These are phyloP conservation scores for Gallirallus australis DNA, from an alignment of 2,797 vertebrate species.

Conservation along the genomic window DNA sequence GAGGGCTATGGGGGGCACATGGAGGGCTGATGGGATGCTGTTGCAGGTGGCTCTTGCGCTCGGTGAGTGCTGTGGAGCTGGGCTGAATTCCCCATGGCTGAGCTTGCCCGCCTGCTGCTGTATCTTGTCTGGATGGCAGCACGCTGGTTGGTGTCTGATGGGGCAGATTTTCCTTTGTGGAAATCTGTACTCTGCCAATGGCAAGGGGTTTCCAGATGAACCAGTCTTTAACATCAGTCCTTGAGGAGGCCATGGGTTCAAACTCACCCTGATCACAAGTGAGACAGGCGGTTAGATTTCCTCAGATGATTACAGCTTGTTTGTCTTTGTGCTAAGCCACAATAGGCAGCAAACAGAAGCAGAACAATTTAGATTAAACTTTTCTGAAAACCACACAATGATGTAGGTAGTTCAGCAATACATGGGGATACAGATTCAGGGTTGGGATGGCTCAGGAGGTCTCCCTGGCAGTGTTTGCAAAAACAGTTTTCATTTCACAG, in stretches of 20 bases:
- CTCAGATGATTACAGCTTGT: neutral
- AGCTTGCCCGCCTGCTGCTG: rapidly evolving
- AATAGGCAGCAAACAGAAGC: neutral
- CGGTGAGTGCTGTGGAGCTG: too few relatives aligned
- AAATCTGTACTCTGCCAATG: neutral
- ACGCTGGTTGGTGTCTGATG: rapidly evolving
- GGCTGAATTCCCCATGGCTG: neutral
- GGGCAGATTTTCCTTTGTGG: neutral
- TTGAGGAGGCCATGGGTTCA: rapidly evolving
- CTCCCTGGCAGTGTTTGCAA: neutral
- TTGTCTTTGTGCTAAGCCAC: neutral
- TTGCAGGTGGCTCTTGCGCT: rapidly evolving
- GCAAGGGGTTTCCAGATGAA: neutral
- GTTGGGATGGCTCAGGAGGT: neutral
- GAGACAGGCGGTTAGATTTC: neutral
- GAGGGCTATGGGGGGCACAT: rapidly evolving
- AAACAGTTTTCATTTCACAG: neutral
- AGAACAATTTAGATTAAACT: neutral
- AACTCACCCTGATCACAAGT: neutral
- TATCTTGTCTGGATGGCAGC: rapidly evolving
- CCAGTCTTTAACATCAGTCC: neutral
- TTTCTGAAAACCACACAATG: neutral
- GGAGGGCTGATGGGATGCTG: rapidly evolving
- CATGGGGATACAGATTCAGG: rapidly evolving
- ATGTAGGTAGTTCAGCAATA: neutral